phyloP scores from a whole-genome alignment of 2,113 vertebrate genomes.

The Martes martes region DNA sequence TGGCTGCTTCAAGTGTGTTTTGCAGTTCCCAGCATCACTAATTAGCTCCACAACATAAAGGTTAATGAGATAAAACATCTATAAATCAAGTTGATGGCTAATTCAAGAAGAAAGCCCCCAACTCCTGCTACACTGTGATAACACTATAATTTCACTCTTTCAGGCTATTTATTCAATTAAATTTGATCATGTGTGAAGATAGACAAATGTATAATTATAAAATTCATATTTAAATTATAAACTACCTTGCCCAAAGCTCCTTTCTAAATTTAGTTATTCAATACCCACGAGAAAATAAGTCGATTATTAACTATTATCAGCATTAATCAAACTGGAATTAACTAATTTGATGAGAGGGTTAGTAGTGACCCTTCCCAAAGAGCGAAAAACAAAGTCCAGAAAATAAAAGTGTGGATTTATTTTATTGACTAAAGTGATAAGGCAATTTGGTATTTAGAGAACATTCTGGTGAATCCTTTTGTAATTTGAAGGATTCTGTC shows the following conservation, averaged over 20 bases:
- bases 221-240: constrained; percentile 41
- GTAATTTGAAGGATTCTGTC: neutral
- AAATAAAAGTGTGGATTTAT: neutral
- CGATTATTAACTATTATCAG: neutral
- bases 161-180: constrained; percentile 45
- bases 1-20: constrained; percentile 18
- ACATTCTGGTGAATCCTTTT: neutral
- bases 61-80: constrained; percentile 71
- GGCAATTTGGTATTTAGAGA: neutral
- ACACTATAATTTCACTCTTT: constrained; percentile 20
- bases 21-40: constrained; percentile 48
- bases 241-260: constrained; percentile 11
- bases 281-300: constrained; percentile 12
- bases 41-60: constrained; percentile 63
- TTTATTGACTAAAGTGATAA: neutral
- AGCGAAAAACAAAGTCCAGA: neutral
- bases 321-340: constrained; percentile 20
- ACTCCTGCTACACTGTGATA: neutral
- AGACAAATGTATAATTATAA: constrained; percentile 51
- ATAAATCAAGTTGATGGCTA: constrained; percentile 67
- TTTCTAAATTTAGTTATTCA: constrained; percentile 51
- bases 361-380: neutral
- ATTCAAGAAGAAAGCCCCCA: constrained; percentile 36
- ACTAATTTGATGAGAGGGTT: neutral
- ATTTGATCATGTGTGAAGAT: constrained; percentile 46